Percentiles rank a stretch among this genome's conserved stretches.
Evolutionary conservation across 2,797 vertebrate genomes (phyloP).

Genomic region (Sebastes variabilis): DNA sequence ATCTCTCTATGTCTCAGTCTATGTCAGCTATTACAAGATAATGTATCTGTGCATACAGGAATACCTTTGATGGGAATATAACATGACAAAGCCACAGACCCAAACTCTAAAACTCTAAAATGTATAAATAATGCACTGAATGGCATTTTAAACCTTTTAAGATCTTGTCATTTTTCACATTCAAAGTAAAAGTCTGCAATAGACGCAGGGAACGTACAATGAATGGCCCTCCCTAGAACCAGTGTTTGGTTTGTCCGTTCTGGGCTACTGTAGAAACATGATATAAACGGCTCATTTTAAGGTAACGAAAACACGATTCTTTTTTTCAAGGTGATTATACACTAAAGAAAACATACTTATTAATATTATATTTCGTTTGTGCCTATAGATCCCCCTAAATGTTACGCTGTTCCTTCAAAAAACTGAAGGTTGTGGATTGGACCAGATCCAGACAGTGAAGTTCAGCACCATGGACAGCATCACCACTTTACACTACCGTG

Average conservation of each 20-base stretch:
- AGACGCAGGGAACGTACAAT: not conserved
- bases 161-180: constrained; percentile 22
- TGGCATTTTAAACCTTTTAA: constrained; percentile 36
- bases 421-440: not conserved
- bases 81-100: constrained; percentile 54
- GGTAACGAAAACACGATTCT: no score
- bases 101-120: constrained; percentile 43
- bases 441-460: not conserved
- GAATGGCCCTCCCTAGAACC: not conserved
- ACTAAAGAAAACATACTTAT: no score
- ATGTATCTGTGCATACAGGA: constrained; percentile 32
- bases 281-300: no score
- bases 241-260: no score
- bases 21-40: constrained; percentile 31
- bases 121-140: constrained; percentile 54
- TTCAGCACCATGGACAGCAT: constrained; percentile 39
- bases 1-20: not conserved
- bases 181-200: constrained; percentile 6
- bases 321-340: no score
- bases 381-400: no score
- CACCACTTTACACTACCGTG: not conserved
- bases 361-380: no score
- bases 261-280: no score
- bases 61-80: constrained; percentile 51
- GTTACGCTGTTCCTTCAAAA: not conserved